A percentile compares a stretch with the other conserved stretches of the same genome.
Evolutionary conservation across 92 coral and sea anemone species (phyloP).

Genomic region (Zoanthus solanderi): DNA sequence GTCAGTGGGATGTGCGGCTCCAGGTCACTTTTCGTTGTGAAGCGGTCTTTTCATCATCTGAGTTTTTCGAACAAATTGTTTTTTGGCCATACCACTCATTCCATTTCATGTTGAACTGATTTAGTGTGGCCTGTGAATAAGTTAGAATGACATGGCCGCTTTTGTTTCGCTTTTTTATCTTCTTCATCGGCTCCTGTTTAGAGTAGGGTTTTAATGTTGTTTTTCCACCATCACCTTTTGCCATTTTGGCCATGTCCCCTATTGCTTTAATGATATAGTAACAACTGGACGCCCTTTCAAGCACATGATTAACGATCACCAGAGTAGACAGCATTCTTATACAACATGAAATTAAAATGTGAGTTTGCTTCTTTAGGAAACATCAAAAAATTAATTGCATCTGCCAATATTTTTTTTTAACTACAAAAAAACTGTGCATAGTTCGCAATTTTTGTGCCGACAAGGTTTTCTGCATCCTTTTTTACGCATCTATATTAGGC

Average conservation of each 20-base stretch:
- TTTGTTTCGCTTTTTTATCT: neutral
- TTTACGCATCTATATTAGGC: neutral
- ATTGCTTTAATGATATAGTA: neutral
- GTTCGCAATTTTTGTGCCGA: neutral
- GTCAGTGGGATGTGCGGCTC: constrained; percentile 3
- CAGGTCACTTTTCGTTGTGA: constrained; percentile 3
- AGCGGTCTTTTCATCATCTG: neutral
- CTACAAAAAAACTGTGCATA: neutral
- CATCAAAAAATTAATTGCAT: too few species aligned
- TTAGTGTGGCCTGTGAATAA: neutral
- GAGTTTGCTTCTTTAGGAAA: neutral
- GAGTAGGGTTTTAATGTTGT: neutral
- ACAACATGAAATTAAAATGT: neutral
- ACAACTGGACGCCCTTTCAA: constrained; percentile 17
- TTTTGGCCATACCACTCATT: neutral
- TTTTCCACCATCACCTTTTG: neutral
- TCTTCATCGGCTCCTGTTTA: neutral
- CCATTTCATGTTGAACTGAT: constrained; percentile 7
- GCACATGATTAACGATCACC: neutral
- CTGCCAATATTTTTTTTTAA: neutral
- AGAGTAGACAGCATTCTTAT: constrained; percentile 22
- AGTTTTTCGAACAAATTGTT: too few species aligned
- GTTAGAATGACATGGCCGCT: constrained; percentile 16
- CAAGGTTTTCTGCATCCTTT: neutral
- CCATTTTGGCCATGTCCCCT: neutral